Evolutionary conservation across 2,797 vertebrate genomes (phyloP).

Genomic region (Babyrousa celebensis): DNA sequence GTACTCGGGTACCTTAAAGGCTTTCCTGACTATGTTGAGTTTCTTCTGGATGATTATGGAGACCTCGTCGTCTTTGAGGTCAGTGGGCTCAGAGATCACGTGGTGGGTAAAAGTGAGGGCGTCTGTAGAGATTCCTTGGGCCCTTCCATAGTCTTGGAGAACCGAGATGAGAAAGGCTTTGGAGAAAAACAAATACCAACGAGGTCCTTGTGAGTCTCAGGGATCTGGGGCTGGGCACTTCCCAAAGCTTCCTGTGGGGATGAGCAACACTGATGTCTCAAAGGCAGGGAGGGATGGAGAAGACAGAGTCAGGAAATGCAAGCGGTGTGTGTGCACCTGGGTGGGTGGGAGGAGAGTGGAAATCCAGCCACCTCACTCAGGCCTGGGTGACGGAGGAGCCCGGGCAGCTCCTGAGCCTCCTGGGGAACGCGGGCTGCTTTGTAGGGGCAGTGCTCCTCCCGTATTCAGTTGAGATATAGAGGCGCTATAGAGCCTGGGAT

Average conservation of each 20-base stretch:
- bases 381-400: neutral
- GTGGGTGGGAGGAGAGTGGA: too few relatives aligned
- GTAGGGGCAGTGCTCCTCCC: neutral
- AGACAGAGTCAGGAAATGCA: neutral
- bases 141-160: slow-evolving; percentile 87
- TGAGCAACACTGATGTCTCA: neutral
- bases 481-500: too few relatives aligned
- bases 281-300: neutral
- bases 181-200: neutral
- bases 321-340: fast-evolving
- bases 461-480: too few relatives aligned
- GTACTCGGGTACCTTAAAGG: slow-evolving; percentile 85
- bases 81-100: slow-evolving; percentile 33
- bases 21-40: slow-evolving; percentile 72
- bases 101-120: slow-evolving; percentile 85
- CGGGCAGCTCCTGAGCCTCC: too few relatives aligned
- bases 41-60: slow-evolving; percentile 47
- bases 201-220: neutral
- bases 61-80: neutral
- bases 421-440: neutral
- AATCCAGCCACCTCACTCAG: neutral
- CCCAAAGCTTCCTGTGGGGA: too few relatives aligned
- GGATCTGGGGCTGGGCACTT: neutral
- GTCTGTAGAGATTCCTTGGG: slow-evolving; percentile 80
- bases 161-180: slow-evolving; percentile 89